Evolutionary conservation across 2,797 vertebrate genomes (phyloP).

Genomic region (Taeniopygia guttata): DNA sequence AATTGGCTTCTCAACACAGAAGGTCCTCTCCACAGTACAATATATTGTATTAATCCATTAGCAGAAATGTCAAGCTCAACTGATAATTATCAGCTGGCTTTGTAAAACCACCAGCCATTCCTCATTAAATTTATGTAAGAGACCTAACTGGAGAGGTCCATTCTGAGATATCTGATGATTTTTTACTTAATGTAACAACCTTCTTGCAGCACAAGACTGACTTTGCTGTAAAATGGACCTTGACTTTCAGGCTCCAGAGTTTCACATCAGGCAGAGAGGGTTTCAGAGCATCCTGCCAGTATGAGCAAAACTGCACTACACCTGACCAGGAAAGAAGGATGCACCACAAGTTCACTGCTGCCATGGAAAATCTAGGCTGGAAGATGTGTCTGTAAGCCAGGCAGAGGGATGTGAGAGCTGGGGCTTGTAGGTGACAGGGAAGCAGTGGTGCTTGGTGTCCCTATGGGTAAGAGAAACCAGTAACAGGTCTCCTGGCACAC

Average conservation of each 20-base stretch:
- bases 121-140: conserved; percentile 47
- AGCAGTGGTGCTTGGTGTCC: fast-evolving
- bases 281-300: neutral
- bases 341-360: neutral
- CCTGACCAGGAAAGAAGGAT: neutral
- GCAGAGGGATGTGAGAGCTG: neutral
- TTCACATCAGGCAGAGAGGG: neutral
- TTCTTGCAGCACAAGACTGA: neutral
- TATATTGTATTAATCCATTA: conserved; percentile 44
- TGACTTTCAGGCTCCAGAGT: neutral
- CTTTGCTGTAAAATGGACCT: neutral
- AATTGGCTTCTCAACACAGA: conserved; percentile 4
- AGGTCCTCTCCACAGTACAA: conserved; percentile 7
- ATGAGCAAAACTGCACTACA: neutral
- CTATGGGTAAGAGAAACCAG: neutral
- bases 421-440: fast-evolving
- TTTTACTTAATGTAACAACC: neutral
- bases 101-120: conserved; percentile 11
- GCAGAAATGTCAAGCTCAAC: conserved; percentile 30
- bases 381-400: neutral
- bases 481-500: neutral
- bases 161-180: conserved; percentile 9
- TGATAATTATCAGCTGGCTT: conserved; percentile 51
- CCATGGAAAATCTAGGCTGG: neutral
- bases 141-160: neutral